Evolutionary conservation across 2,797 vertebrate species (phyloP).

Genomic region (Chloroceryle amazona): DNA sequence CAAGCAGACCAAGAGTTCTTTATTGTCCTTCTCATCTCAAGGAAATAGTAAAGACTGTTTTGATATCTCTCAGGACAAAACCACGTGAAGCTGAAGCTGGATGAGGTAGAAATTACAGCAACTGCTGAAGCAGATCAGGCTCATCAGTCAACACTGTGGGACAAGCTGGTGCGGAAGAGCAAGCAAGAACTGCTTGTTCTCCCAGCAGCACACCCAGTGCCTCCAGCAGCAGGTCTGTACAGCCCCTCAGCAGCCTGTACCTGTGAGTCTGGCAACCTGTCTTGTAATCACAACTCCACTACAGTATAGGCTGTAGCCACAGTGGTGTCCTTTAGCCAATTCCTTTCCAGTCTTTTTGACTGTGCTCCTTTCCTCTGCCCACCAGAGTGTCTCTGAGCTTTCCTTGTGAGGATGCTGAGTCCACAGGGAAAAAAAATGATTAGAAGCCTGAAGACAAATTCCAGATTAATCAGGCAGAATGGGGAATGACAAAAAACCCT

Average conservation of each 20-base stretch:
- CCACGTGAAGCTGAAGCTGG: neutral
- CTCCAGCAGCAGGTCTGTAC: neutral
- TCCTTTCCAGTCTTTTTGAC: neutral
- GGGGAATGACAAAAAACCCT: neutral
- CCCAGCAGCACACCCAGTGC: neutral
- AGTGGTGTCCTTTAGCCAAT: neutral
- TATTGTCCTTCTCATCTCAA: neutral
- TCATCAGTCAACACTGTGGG: neutral
- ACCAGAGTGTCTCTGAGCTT: neutral
- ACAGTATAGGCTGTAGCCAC: too few species aligned
- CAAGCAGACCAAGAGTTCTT: neutral
- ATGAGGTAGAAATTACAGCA: neutral
- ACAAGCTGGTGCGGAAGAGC: neutral
- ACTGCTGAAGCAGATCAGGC: neutral
- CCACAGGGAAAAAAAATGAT: neutral
- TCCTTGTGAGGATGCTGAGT: neutral
- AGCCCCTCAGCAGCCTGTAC: neutral
- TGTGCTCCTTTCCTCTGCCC: neutral
- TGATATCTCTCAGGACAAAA: neutral
- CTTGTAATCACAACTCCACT: neutral
- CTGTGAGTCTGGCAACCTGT: neutral
- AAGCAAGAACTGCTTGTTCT: neutral
- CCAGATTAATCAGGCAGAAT: neutral
- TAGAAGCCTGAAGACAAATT: neutral
- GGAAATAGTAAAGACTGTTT: neutral